phyloP scores from a whole-genome alignment of 2,888 invertebrate genomes.

The Lottia gigantea region DNA sequence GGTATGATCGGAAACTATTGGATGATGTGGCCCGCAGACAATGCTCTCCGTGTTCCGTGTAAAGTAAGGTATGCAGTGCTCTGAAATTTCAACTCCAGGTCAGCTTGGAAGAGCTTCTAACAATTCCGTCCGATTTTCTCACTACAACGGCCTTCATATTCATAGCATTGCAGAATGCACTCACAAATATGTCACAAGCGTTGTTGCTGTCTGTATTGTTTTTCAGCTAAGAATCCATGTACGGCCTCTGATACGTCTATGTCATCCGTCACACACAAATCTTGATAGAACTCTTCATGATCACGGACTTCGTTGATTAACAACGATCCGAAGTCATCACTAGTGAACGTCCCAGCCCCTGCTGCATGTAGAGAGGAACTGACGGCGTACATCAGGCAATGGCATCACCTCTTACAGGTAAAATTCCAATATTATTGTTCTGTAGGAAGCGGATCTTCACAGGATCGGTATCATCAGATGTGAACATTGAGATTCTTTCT shows the following conservation, averaged over 20 bases:
- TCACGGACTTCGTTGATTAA: constrained; percentile 18
- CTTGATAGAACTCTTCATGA: constrained; percentile 19
- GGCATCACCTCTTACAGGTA: constrained; percentile 25
- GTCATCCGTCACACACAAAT: constrained; percentile 19
- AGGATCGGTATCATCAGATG: constrained; percentile 4
- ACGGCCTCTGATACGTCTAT: constrained; percentile 15
- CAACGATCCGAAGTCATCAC: constrained; percentile 17
- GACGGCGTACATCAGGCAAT: constrained; percentile 16
- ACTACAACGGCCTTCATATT: constrained; percentile 26
- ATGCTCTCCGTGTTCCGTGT: constrained; percentile 19
- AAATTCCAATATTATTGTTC: constrained; percentile 14
- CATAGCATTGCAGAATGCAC: constrained; percentile 26
- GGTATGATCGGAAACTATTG: neutral
- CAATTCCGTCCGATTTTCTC: constrained; percentile 13
- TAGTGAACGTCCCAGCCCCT: constrained; percentile 18
- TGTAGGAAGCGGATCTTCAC: constrained; percentile 15
- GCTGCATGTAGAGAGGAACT: constrained; percentile 22
- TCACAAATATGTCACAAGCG: constrained; percentile 21
- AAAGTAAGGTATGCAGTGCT: constrained; percentile 14
- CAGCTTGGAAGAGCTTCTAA: constrained; percentile 17
- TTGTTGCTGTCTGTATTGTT: constrained; percentile 24
- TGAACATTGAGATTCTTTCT: too few relatives aligned
- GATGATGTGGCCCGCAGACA: constrained; percentile 11
- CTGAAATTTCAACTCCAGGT: constrained; percentile 18
- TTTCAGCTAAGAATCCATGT: constrained; percentile 14